A percentile compares a stretch with the other conserved stretches of the same genome.
Conservation (phyloP, 2,113 vertebrate species). For the Abramis brama region DNA sequence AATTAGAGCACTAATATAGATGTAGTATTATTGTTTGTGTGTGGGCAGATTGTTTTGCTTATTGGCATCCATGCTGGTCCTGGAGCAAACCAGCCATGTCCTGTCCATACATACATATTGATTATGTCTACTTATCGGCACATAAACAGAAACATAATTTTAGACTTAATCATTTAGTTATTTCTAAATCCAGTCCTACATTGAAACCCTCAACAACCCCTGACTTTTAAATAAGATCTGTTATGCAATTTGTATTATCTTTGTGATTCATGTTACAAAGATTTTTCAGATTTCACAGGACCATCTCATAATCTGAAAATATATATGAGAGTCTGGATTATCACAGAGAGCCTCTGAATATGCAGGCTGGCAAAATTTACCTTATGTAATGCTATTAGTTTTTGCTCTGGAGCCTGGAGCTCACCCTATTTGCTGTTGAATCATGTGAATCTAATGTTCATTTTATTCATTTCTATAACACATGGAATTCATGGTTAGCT, state of each 20-base stretch:
- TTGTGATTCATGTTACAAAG: neutral
- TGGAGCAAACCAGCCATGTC: neutral
- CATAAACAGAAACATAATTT: neutral
- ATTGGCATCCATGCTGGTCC: neutral
- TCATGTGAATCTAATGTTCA: neutral
- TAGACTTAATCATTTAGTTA: neutral
- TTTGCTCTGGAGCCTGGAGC: neutral
- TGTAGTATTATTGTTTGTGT: neutral
- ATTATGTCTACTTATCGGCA: neutral
- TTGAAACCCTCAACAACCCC: neutral
- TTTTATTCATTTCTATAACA: neutral
- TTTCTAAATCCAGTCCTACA: neutral
- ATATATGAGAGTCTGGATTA: conserved; percentile 53
- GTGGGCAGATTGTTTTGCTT: neutral
- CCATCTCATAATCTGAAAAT: conserved; percentile 53
- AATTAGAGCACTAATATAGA: neutral
- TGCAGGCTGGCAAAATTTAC: neutral
- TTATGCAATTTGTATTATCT: conserved; percentile 35
- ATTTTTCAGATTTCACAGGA: conserved; percentile 47
- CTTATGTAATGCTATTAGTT: conserved; percentile 60
- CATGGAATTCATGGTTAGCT: neutral
- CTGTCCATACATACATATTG: neutral
- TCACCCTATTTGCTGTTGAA: neutral
- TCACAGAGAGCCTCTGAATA: conserved; percentile 22
- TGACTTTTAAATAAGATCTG: neutral